Percentiles rank a stretch among this genome's conserved stretches.
Evolutionary conservation across 1,140 invertebrate genomes (phyloP).

Genomic region (Parapsyche elsis): DNA sequence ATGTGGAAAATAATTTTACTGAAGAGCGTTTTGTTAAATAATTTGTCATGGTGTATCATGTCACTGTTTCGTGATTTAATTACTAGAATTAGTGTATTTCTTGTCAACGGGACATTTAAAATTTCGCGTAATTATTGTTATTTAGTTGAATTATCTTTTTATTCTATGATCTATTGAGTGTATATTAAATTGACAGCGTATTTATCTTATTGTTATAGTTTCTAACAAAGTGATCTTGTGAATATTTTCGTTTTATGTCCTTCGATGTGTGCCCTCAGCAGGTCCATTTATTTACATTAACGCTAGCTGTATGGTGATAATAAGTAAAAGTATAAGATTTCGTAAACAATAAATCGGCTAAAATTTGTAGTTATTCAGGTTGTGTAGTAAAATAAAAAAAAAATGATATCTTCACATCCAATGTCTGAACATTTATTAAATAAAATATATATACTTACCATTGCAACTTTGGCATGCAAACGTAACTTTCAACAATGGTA

Average conservation of each 20-base stretch:
- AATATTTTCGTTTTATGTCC: slow-evolving; percentile 25
- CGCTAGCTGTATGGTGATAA: slow-evolving; percentile 54
- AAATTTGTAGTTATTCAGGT: slow-evolving; percentile 27
- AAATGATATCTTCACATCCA: neutral
- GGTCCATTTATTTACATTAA: slow-evolving; percentile 9
- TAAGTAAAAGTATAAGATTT: slow-evolving; percentile 47
- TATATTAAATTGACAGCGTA: neutral
- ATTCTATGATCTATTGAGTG: slow-evolving; percentile 6
- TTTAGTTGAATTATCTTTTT: slow-evolving; percentile 52
- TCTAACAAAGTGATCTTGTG: slow-evolving; percentile 15
- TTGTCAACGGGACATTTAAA: slow-evolving; percentile 32
- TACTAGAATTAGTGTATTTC: slow-evolving; percentile 37
- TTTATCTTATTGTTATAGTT: slow-evolving; percentile 22
- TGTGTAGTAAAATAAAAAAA: slow-evolving; percentile 18
- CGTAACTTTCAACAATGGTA: no score
- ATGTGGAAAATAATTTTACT: slow-evolving; percentile 48
- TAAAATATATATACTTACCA: no score
- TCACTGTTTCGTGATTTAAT: slow-evolving; percentile 49
- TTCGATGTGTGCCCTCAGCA: slow-evolving; percentile 10
- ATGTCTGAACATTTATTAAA: no score
- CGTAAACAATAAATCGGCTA: slow-evolving; percentile 13
- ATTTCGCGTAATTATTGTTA: slow-evolving; percentile 45
- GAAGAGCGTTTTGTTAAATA: slow-evolving; percentile 51
- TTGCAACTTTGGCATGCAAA: no score
- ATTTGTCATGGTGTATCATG: slow-evolving; percentile 37